These are phyloP conservation scores for Heterochromis multidens DNA, from an alignment of 2,113 vertebrate genomes.

Conservation along the genomic window DNA sequence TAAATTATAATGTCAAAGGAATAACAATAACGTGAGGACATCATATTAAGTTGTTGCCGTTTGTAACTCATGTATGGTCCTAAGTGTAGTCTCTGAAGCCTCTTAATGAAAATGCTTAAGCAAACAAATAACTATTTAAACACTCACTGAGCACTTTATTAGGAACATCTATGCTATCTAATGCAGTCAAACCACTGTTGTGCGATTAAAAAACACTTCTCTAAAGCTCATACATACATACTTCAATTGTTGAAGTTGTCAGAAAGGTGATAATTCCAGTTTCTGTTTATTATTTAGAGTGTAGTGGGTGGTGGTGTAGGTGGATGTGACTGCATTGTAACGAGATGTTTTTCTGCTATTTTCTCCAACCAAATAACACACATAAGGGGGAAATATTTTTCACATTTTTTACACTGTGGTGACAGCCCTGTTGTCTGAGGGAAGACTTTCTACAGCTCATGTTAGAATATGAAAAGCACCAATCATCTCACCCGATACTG, in stretches of 20 bases:
- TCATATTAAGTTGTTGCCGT: background rate
- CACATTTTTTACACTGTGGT: background rate
- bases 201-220: background rate
- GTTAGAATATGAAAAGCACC: background rate
- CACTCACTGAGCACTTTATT: background rate
- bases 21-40: background rate
- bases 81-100: background rate
- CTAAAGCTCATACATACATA: background rate
- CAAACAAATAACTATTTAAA: background rate
- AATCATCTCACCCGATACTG: slow-evolving; percentile 85
- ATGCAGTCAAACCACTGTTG: background rate
- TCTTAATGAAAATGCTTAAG: background rate
- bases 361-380: background rate
- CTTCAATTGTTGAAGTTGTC: background rate
- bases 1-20: background rate
- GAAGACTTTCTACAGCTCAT: background rate
- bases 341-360: background rate
- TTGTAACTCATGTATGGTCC: background rate
- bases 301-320: background rate
- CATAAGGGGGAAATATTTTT: background rate
- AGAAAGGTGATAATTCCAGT: background rate
- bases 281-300: background rate
- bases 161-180: background rate
- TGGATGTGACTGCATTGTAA: background rate
- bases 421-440: background rate